A percentile compares a stretch with the other conserved stretches of the same genome.
Conservation (phyloP, 2,113 vertebrate genomes). For the Entosphenus tridentatus region DNA sequence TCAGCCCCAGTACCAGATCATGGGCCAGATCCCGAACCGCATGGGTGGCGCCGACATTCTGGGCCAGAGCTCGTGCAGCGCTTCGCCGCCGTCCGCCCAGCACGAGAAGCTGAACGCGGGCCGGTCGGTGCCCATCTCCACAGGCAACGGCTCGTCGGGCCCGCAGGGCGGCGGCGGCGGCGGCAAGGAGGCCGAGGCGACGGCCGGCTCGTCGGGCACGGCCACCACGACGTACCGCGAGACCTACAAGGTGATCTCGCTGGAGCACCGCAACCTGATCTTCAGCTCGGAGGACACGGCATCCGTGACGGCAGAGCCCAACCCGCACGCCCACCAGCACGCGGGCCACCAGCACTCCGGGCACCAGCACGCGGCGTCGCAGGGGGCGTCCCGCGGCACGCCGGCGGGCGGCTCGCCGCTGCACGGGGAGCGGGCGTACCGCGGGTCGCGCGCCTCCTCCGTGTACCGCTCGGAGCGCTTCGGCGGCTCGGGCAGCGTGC, state of each 20-base stretch:
- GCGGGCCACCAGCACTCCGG: background rate
- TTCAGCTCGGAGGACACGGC: background rate
- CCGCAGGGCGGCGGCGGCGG: no score
- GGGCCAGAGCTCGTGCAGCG: no score
- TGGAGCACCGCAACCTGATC: conserved; percentile 5
- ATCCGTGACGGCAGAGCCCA: no score
- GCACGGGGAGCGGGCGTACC: conserved; percentile 1
- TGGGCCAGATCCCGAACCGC: background rate
- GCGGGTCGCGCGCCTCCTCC: background rate
- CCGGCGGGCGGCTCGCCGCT: conserved; percentile 2
- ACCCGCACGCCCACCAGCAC: no score
- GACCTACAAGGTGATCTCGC: conserved; percentile 3
- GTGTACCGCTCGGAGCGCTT: conserved; percentile 3
- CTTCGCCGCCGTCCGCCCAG: no score
- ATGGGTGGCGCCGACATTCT: no score
- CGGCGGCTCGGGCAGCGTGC: conserved; percentile 4
- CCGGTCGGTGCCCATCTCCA: no score
- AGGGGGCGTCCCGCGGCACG: background rate
- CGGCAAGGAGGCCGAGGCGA: no score
- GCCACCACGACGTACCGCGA: conserved; percentile 5
- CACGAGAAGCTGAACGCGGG: no score
- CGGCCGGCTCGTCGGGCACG: background rate
- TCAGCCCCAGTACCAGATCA: conserved; percentile 3
- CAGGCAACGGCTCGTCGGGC: no score
- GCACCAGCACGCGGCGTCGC: background rate